Evolutionary conservation across 2,797 vertebrate genomes (phyloP), one percentile per base, ranked within the genome.

Genomic region (Acanthis flammea): DNA sequence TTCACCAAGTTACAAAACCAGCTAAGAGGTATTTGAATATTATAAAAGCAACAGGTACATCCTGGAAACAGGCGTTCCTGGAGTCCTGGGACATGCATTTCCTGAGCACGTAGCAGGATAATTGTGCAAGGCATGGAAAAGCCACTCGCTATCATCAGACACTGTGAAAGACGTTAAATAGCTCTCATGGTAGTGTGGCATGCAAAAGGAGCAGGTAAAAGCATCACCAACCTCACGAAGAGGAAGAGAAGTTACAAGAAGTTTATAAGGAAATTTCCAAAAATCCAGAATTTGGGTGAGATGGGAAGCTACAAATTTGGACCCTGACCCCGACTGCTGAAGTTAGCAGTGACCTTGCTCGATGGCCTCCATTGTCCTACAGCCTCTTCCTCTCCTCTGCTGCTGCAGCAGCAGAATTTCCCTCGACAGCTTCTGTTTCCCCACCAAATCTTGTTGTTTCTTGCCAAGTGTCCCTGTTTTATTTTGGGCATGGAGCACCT

Each of bases 371-470:
- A 0, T 37, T 45, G 42, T 33, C 41, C 24, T 60, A 22, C 37
- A 66, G 28, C 31, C 31, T 83, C 41, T 62, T 85, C 44, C 66
- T 77, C 42, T 61, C 88, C n/a, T 67, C 22, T 12, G 0, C 45
- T n/a, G 23, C 70, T 71, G 70, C 76, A 92, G 54, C 48, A 94
- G 37, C 53, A 88, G 30, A 92, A 77, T 70, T 88, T 90, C 83
- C 42, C 54, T 53, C 42, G n/a, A 58, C 53, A 75, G 50, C 39
- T 96, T 68, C 86, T 63, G 51, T 37, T 90, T 42, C 41, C 33
- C 10, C 42, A 68, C 33, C 45, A 67, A 39, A 80, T 61, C 74
- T n/a, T 51, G 4, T 55, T 55, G 41, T 54, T 67, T 87, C 65
- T 63, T 92, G 60, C 65, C 79, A 67, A 88, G 62, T 45, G 68